Evolutionary conservation across 2,888 invertebrate genomes (phyloP), one percentile per base, ranked within the genome.

Genomic region (Chaitophorus viminalis): DNA sequence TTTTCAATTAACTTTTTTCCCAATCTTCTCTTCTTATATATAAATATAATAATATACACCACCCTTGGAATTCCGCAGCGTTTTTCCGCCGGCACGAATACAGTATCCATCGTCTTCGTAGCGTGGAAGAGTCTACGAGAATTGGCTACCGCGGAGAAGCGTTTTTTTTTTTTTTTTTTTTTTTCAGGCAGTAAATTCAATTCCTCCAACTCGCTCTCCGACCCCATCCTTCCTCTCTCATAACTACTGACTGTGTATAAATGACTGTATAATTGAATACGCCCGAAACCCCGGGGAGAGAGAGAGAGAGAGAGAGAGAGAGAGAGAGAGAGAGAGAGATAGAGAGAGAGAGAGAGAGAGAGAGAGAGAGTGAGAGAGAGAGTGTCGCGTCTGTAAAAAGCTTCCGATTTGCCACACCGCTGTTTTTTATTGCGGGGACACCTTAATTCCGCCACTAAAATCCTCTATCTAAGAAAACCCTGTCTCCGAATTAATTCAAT

Each of bases 1-100:
- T 82, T 84, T 76, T 65, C 84, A 84, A 84, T 84, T 84, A 84
- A 76, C 84, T 84, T 84, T 74, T 54, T 36, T 82, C 68, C n/a
- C 68, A 29, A 29, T 21, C 31, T 17, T 5, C 74, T 18, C 25
- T 36, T 33, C 36, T 74, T 31, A 11, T 11, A 21, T 39, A 8
- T 39, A 46, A 14, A 46, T 46, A 46, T 46, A 46, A 39, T 46
- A 46, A 46, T 46, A 46, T 46, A 46, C 11, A 8, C n/a, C 46
- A 18, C 18, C 4, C 31, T n/a, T 17, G 70, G 39, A 70, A 70
- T 70, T 25, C n/a, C 18, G 1, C 8, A 3, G 65, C 21, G 17
- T 72, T 72, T 1, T 31, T 1, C 25, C 8, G 6, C 70, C 46
- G 17, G 39, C 65, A 29, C n/a, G 18, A 60, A 29, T 18, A 79